A percentile compares a stretch with the other conserved stretches of the same genome.
phyloP scores from a whole-genome alignment of 2,888 invertebrate genomes.

The Rhingia rostrata region DNA sequence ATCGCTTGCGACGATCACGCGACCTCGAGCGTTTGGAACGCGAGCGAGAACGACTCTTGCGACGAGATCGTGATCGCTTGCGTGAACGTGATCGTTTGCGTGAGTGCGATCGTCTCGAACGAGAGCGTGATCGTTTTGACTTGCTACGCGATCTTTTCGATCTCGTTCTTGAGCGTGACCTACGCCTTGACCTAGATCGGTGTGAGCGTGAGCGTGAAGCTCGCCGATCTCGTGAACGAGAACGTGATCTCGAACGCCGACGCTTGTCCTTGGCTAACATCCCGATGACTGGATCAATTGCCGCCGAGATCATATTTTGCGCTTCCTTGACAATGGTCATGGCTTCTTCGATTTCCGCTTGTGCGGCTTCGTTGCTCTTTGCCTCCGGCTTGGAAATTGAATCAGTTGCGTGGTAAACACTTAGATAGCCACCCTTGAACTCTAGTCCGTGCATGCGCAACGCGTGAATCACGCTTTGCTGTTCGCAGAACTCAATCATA shows the following conservation, averaged over 20 bases:
- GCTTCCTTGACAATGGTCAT: slow-evolving; percentile 98
- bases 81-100: slow-evolving; percentile 82
- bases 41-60: slow-evolving; percentile 82
- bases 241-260: slow-evolving; percentile 83
- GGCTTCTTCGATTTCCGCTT: slow-evolving; percentile 97
- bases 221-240: slow-evolving; percentile 86
- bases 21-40: slow-evolving; percentile 80
- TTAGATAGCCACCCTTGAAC: slow-evolving; percentile 87
- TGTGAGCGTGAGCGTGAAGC: slow-evolving; percentile 85
- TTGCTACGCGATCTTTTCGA: slow-evolving; percentile 82
- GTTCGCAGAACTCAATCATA: slow-evolving; percentile 96
- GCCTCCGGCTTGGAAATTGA: slow-evolving; percentile 96
- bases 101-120: slow-evolving; percentile 86
- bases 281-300: slow-evolving; percentile 95
- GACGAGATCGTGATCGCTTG: slow-evolving; percentile 84
- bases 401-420: slow-evolving; percentile 95
- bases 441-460: slow-evolving; percentile 92
- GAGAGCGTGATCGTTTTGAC: slow-evolving; percentile 83
- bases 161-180: slow-evolving; percentile 84
- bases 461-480: slow-evolving; percentile 93
- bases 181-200: slow-evolving; percentile 87
- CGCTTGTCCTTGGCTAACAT: slow-evolving; percentile 93
- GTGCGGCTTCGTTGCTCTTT: slow-evolving; percentile 97
- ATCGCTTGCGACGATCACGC: slow-evolving; percentile 77
- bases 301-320: slow-evolving; percentile 96